phyloP scores from a whole-genome alignment of 2,113 vertebrate genomes.

The Macroglossus sobrinus region DNA sequence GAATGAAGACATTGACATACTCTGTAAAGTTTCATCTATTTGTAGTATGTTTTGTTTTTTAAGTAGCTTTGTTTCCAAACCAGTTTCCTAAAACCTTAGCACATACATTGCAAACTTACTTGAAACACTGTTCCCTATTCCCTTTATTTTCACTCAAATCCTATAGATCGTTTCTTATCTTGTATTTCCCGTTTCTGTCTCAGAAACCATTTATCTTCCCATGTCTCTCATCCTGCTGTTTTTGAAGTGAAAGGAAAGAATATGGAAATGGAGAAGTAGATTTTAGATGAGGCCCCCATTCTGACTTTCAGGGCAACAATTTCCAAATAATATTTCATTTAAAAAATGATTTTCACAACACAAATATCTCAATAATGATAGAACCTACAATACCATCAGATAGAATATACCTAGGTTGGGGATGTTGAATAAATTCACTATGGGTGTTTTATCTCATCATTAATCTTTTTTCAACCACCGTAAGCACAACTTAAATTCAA shows the following conservation, averaged over 20 bases:
- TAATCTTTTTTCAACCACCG: background rate
- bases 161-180: background rate
- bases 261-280: background rate
- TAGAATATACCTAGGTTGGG: fast-evolving
- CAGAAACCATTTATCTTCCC: background rate
- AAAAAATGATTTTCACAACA: background rate
- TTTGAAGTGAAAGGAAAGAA: background rate
- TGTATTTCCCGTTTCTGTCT: background rate
- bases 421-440: background rate
- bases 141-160: background rate
- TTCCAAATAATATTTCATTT: background rate
- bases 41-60: background rate
- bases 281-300: background rate
- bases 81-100: background rate
- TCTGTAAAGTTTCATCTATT: background rate
- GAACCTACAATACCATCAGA: background rate
- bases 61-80: background rate
- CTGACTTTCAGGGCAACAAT: background rate
- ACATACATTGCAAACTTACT: background rate
- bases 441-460: background rate
- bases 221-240: background rate
- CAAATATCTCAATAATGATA: background rate
- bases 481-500: background rate
- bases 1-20: background rate
- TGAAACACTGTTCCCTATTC: background rate